These are phyloP conservation scores for Noturus placidus DNA, from an alignment of 2,113 vertebrate genomes.

Conservation along the genomic window DNA sequence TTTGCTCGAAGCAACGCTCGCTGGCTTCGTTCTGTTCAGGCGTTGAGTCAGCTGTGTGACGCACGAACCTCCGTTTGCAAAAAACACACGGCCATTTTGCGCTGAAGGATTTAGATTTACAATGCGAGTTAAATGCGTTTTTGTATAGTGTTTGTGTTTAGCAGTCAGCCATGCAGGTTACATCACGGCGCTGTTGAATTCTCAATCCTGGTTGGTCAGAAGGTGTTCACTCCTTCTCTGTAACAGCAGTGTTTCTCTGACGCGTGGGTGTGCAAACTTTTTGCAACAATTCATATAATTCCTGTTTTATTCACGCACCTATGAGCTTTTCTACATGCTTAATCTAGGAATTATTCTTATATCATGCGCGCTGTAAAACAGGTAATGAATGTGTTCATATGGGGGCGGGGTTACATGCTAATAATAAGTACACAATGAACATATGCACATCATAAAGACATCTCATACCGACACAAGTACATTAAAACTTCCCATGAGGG, in stretches of 20 bases:
- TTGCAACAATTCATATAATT: no score
- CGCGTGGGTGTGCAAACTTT: no score
- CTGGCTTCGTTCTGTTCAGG: constrained; percentile 5
- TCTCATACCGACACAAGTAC: background rate
- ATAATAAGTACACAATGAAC: no score
- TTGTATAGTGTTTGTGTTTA: background rate
- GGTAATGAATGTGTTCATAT: background rate
- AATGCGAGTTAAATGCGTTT: background rate
- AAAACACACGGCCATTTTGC: constrained; percentile 23
- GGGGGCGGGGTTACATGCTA: background rate
- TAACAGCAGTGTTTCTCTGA: no score
- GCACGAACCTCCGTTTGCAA: constrained; percentile 2
- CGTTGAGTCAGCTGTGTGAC: constrained; percentile 25
- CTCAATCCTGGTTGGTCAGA: background rate
- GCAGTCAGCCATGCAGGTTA: background rate
- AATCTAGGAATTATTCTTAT: background rate
- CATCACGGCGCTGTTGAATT: background rate
- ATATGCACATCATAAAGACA: background rate
- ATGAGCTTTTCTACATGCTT: background rate
- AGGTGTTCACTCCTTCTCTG: background rate
- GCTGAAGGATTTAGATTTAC: background rate
- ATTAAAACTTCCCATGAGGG: background rate
- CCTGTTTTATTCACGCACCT: no score
- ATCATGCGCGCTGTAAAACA: background rate
- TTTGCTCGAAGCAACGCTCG: constrained; percentile 9